Evolutionary conservation across 2,888 invertebrate species (phyloP).

Genomic region (Osmoderma eremita): DNA sequence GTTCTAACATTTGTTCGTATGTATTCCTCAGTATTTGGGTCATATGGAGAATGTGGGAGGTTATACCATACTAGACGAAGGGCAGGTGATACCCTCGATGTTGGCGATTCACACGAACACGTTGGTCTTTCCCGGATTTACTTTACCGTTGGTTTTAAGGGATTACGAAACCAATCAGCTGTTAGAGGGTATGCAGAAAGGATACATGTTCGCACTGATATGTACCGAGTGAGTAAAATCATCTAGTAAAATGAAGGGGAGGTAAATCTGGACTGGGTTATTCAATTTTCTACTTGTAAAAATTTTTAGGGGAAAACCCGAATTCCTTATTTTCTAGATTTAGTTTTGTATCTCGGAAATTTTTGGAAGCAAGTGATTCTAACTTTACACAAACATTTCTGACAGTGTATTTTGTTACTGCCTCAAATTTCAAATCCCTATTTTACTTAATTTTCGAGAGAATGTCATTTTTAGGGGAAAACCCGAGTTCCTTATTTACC

Average conservation of each 20-base stretch:
- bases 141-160: constrained; percentile 73
- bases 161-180: constrained; percentile 67
- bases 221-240: constrained; percentile 62
- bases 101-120: constrained; percentile 62
- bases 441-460: no score
- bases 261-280: not conserved
- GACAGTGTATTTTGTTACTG: no score
- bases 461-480: no score
- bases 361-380: no score
- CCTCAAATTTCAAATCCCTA: no score
- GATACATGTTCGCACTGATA: constrained; percentile 74
- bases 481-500: no score
- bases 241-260: not conserved
- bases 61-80: constrained; percentile 62
- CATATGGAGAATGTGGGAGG: constrained; percentile 59
- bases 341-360: no score
- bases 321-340: no score
- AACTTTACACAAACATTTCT: no score
- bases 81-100: constrained; percentile 54
- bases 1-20: no score
- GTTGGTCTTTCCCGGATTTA: constrained; percentile 82
- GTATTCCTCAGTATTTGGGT: constrained; percentile 58
- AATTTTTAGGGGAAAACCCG: no score
- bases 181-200: constrained; percentile 67
- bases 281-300: no score